phyloP scores from a whole-genome alignment of 2,888 invertebrate species.

The Polydrusus pterygomalis region DNA sequence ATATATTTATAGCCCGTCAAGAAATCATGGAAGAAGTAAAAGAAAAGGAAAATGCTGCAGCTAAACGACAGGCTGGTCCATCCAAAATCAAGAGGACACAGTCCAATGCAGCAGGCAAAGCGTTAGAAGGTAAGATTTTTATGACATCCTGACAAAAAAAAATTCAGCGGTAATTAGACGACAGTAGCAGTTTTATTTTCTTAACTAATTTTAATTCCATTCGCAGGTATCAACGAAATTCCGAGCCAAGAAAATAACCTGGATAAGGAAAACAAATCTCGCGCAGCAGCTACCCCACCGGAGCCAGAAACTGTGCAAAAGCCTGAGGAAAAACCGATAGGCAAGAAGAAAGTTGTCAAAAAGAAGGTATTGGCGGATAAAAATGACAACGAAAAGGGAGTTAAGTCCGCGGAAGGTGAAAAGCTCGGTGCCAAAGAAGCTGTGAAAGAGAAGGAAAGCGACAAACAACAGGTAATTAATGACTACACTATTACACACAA shows the following conservation, averaged over 20 bases:
- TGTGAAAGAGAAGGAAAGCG: slow-evolving; percentile 27
- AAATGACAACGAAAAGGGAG: slow-evolving; percentile 64
- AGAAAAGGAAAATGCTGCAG: slow-evolving; percentile 41
- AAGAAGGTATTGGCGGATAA: slow-evolving; percentile 70
- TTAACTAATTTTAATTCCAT: neutral
- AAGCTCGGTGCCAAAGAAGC: slow-evolving; percentile 37
- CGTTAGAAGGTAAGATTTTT: slow-evolving; percentile 64
- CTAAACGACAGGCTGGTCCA: slow-evolving; percentile 55
- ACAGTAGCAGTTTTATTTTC: too few relatives aligned
- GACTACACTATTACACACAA: too few relatives aligned
- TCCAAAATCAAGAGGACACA: slow-evolving; percentile 66
- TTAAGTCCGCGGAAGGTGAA: slow-evolving; percentile 52
- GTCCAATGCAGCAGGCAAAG: slow-evolving; percentile 62
- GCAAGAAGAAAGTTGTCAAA: slow-evolving; percentile 66
- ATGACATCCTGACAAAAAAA: too few relatives aligned
- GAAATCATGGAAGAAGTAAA: slow-evolving; percentile 59
- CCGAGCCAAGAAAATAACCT: slow-evolving; percentile 68
- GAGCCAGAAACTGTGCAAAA: slow-evolving; percentile 60
- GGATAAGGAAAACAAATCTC: slow-evolving; percentile 65
- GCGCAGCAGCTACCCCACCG: slow-evolving; percentile 56
- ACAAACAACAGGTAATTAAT: slow-evolving; percentile 34
- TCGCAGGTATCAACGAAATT: slow-evolving; percentile 67
- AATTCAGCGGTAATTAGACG: too few relatives aligned
- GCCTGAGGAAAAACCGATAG: slow-evolving; percentile 63
- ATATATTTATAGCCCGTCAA: slow-evolving; percentile 67